These are phyloP conservation scores for Ichneumon xanthorius DNA, from an alignment of 2,888 invertebrate species.

Conservation along the genomic window DNA sequence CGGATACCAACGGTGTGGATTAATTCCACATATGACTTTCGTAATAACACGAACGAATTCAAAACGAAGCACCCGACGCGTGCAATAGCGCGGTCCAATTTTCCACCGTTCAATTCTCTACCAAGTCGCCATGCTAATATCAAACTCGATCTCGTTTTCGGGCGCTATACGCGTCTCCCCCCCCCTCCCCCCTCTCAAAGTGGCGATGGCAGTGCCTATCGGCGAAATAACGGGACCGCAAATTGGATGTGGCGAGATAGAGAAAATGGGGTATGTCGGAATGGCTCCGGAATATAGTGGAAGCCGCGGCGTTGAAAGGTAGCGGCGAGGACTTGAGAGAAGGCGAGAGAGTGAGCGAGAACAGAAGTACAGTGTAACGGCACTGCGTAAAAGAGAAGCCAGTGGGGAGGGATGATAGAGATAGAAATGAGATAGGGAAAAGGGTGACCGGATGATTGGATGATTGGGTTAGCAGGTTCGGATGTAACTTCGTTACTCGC, in stretches of 20 bases:
- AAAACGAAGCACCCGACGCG: conserved; percentile 4
- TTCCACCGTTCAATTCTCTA: conserved; percentile 4
- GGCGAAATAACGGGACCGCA: conserved; percentile 68
- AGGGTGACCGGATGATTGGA: conserved; percentile 77
- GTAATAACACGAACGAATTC: conserved; percentile 10
- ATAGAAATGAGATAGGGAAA: conserved; percentile 63
- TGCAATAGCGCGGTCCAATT: neutral
- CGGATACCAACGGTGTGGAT: neutral
- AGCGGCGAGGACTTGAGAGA: conserved; percentile 16
- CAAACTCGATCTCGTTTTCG: conserved; percentile 5
- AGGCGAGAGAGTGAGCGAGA: conserved; percentile 19
- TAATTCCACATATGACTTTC: neutral
- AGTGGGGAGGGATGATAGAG: conserved; percentile 54
- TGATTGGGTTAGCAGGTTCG: conserved; percentile 81
- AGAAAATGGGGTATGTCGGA: conserved; percentile 67
- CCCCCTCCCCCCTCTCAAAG: neutral
- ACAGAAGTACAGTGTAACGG: conserved; percentile 42
- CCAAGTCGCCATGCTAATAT: conserved; percentile 18
- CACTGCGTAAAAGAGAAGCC: conserved; percentile 59
- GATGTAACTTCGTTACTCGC: conserved; percentile 80
- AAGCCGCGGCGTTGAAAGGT: conserved; percentile 26
- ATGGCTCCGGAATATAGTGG: conserved; percentile 55
- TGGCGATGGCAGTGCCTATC: conserved; percentile 36
- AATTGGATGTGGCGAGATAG: conserved; percentile 69
- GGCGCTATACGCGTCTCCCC: neutral